These are phyloP conservation scores for Vidua chalybeata DNA, from an alignment of 2,113 vertebrate genomes.

Conservation along the genomic window DNA sequence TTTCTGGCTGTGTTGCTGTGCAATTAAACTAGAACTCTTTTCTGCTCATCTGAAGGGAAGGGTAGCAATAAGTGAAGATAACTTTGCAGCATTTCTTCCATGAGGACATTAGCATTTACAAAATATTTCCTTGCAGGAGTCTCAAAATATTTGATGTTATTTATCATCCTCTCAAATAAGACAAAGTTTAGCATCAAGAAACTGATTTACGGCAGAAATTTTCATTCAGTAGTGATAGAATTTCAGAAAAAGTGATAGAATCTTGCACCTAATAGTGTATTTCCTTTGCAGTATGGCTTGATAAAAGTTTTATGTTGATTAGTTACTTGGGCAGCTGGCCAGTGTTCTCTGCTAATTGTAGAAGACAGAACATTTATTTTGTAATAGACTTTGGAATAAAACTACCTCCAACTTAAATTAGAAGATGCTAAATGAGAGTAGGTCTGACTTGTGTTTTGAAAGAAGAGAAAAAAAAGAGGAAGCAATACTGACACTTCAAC, in stretches of 20 bases:
- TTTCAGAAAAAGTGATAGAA: background rate
- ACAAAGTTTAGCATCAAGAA: background rate
- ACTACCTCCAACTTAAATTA: background rate
- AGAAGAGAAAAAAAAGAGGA: background rate
- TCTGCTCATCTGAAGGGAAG: background rate
- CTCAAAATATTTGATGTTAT: background rate
- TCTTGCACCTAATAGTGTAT: background rate
- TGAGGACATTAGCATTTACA: background rate
- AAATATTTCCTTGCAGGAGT: background rate
- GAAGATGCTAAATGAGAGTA: background rate
- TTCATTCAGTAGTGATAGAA: background rate
- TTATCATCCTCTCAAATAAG: background rate
- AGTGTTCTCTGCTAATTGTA: background rate
- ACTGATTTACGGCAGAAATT: background rate
- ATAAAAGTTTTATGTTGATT: constrained; percentile 21
- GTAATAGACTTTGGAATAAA: background rate
- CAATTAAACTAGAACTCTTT: background rate
- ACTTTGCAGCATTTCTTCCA: background rate
- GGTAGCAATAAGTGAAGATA: background rate
- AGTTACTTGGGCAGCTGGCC: constrained; percentile 10
- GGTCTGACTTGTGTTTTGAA: background rate
- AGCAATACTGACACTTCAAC: background rate
- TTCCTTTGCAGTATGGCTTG: background rate
- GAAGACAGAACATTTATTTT: constrained; percentile 13
- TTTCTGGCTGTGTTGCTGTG: constrained; percentile 18